These are phyloP conservation scores for Drosophila miranda DNA, from an alignment of 1,140 invertebrate species.

Conservation along the genomic window DNA sequence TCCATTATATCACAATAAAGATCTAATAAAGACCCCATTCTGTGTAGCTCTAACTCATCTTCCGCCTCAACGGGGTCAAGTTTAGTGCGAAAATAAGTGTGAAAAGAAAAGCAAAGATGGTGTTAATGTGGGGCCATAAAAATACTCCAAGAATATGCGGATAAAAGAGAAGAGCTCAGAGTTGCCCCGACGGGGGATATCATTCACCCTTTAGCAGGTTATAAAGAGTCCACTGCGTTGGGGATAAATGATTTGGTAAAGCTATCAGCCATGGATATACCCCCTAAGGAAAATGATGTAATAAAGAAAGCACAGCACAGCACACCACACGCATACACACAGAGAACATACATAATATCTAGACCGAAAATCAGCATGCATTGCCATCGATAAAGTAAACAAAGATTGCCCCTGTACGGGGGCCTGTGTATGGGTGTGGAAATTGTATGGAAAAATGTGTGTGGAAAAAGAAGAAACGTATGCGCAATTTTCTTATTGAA, in stretches of 20 bases:
- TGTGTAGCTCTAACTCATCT: conserved; percentile 22
- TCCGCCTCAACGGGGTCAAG: conserved; percentile 50
- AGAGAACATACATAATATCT: conserved; percentile 32
- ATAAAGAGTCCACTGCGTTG: neutral
- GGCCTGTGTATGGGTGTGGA: conserved; percentile 32
- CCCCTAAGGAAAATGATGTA: conserved; percentile 59
- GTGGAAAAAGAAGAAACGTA: conserved; percentile 10
- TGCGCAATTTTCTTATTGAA: conserved; percentile 62
- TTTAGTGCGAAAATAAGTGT: conserved; percentile 46
- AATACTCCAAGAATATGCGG: conserved; percentile 26
- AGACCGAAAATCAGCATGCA: conserved; percentile 56
- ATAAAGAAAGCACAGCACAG: conserved; percentile 51
- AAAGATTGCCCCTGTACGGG: conserved; percentile 41
- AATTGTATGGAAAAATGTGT: conserved; percentile 34
- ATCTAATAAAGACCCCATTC: conserved; percentile 38
- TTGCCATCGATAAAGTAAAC: conserved; percentile 64
- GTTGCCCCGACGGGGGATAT: neutral
- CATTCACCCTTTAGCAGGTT: neutral
- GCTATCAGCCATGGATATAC: conserved; percentile 1
- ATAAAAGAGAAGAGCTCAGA: conserved; percentile 33
- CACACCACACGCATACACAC: conserved; percentile 13
- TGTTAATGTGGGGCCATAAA: conserved; percentile 61
- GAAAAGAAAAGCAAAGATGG: conserved; percentile 19
- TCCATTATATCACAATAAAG: conserved; percentile 37
- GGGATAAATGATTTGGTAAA: neutral